Evolutionary conservation across 2,888 invertebrate species (phyloP).

Genomic region (Orchestes rusci): DNA sequence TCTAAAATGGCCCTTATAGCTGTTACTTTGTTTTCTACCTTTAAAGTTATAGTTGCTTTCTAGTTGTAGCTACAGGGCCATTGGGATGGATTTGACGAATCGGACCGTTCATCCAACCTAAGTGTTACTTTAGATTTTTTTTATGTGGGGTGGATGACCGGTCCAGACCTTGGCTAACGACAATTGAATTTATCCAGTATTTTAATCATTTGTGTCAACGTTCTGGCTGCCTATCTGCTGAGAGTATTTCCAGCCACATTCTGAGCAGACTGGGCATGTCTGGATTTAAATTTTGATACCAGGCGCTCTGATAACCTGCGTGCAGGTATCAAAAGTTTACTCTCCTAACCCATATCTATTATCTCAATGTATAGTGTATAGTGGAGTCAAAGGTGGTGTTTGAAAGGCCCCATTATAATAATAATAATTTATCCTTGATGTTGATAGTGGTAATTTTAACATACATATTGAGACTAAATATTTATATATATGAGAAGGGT

Average conservation of each 20-base stretch:
- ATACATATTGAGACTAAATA: conserved; percentile 26
- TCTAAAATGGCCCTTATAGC: conserved; percentile 27
- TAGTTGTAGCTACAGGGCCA: conserved; percentile 10
- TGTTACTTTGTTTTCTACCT: conserved; percentile 1
- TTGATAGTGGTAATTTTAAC: conserved; percentile 20
- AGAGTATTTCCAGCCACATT: conserved; percentile 68
- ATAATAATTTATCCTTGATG: no score
- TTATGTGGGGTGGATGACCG: conserved; percentile 8
- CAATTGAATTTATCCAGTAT: conserved; percentile 19
- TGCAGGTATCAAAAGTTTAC: no score
- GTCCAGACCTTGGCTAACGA: conserved; percentile 23
- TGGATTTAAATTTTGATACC: no score
- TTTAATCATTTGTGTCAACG: no score
- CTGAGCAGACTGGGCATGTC: conserved; percentile 52
- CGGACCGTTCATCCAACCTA: conserved; percentile 15
- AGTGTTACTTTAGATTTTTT: conserved; percentile 13
- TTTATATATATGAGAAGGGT: conserved; percentile 44
- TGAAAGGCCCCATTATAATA: conserved; percentile 2
- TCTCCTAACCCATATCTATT: conserved; percentile 7
- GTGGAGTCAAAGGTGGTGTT: conserved; percentile 8
- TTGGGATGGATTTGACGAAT: conserved; percentile 11
- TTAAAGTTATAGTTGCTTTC: conserved; percentile 1
- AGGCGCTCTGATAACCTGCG: no score
- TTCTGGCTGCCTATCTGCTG: conserved; percentile 57
- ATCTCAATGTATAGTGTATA: conserved; percentile 19